These are phyloP conservation scores for Ceratitis capitata DNA, from an alignment of 1,140 invertebrate genomes.

Conservation along the genomic window DNA sequence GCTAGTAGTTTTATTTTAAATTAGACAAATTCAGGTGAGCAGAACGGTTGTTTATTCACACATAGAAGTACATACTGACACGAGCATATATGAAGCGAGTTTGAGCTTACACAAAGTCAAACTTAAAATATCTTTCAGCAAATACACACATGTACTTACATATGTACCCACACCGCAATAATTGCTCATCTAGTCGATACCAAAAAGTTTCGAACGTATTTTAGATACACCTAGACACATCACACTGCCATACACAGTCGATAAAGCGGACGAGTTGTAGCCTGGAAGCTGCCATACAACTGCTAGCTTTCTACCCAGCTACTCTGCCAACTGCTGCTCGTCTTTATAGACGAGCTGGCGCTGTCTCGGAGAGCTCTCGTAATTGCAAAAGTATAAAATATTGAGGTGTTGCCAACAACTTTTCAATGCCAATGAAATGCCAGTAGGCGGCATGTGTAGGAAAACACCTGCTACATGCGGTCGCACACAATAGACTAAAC, in stretches of 20 bases:
- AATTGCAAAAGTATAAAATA: neutral
- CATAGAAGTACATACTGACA: neutral
- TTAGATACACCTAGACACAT: neutral
- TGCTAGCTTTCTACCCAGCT: neutral
- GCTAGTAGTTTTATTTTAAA: neutral
- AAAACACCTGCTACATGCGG: constrained; percentile 2
- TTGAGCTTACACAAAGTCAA: no score
- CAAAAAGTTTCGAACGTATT: neutral
- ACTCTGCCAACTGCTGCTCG: neutral
- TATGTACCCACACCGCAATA: neutral
- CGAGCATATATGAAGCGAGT: no score
- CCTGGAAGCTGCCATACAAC: neutral
- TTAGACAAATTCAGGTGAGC: neutral
- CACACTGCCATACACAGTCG: neutral
- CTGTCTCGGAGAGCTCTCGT: neutral
- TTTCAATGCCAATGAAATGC: neutral
- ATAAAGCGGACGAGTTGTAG: neutral
- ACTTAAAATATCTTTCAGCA: no score
- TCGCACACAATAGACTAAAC: neutral
- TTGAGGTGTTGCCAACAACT: constrained; percentile 27
- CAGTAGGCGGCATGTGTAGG: neutral
- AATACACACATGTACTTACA: neutral
- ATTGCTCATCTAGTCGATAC: constrained; percentile 32
- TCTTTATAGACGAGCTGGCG: no score
- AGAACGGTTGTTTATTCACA: neutral